These are phyloP conservation scores for Agrilus planipennis DNA, from an alignment of 1,140 invertebrate species.

Conservation along the genomic window DNA sequence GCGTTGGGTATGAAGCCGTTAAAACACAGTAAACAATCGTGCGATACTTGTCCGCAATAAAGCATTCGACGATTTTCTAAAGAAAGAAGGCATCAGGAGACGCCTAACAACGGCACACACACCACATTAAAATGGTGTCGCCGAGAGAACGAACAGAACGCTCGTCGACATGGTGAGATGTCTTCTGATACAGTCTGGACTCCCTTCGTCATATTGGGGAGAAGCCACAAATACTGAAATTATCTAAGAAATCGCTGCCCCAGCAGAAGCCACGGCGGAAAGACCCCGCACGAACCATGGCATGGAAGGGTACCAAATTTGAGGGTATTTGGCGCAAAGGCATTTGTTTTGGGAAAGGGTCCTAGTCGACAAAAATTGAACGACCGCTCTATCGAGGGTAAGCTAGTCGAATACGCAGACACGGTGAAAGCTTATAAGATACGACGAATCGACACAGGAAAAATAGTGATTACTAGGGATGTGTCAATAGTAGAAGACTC, in stretches of 20 bases:
- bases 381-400: no score
- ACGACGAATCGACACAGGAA: no score
- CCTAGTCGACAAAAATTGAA: no score
- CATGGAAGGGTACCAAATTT: slow-evolving; percentile 20
- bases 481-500: no score
- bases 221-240: slow-evolving; percentile 22
- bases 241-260: slow-evolving; percentile 22
- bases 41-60: slow-evolving; percentile 19
- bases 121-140: slow-evolving; percentile 31
- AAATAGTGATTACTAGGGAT: no score
- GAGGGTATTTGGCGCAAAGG: slow-evolving; percentile 21
- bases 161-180: slow-evolving; percentile 26
- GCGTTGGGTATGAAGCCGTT: no score
- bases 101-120: slow-evolving; percentile 22
- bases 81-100: slow-evolving; percentile 13
- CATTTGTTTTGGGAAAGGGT: no score
- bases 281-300: slow-evolving; percentile 12
- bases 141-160: slow-evolving; percentile 32
- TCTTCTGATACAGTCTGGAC: slow-evolving; percentile 20
- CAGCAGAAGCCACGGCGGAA: background rate
- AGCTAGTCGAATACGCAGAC: no score
- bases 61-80: slow-evolving; percentile 19
- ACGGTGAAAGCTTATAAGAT: no score
- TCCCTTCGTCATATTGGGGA: slow-evolving; percentile 20
- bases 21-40: no score